phyloP scores from a whole-genome alignment of 2,113 vertebrate genomes.

The Okapia johnstoni region DNA sequence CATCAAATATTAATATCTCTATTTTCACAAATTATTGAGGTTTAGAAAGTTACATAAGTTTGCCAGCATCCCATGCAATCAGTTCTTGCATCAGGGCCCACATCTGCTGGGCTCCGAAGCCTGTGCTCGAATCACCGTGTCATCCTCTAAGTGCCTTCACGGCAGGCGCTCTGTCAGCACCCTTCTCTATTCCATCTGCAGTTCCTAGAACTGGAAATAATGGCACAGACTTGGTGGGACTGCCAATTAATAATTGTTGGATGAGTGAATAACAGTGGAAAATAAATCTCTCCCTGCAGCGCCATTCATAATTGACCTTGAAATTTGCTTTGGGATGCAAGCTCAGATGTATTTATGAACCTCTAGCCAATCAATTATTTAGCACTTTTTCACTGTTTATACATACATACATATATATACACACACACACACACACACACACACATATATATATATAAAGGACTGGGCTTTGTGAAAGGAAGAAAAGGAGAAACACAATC shows the following conservation, averaged over 20 bases:
- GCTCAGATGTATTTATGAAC: constrained; percentile 19
- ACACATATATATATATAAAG: not conserved
- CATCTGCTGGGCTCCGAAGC: not conserved
- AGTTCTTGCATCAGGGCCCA: accelerated
- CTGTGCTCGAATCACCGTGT: not conserved
- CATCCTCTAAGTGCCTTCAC: not conserved
- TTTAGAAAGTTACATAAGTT: not conserved
- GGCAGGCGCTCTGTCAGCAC: not conserved
- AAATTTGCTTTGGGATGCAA: constrained; percentile 17
- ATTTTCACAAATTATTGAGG: not conserved
- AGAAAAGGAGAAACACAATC: not conserved
- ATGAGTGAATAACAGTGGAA: constrained; percentile 14
- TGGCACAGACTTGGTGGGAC: not conserved
- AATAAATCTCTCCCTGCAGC: not conserved
- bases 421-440: too few relatives aligned
- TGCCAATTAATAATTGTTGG: not conserved
- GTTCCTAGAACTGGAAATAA: not conserved
- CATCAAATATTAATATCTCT: not conserved
- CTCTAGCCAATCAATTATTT: constrained; percentile 21
- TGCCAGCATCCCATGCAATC: not conserved
- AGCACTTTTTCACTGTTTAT: not conserved
- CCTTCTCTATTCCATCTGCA: not conserved
- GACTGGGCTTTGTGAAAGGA: not conserved
- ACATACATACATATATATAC: not conserved
- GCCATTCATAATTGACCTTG: not conserved